Base-by-base conservation (phyloP, 1,140 invertebrate genomes). In the Pseudomyrmex dendroicus region DNA sequence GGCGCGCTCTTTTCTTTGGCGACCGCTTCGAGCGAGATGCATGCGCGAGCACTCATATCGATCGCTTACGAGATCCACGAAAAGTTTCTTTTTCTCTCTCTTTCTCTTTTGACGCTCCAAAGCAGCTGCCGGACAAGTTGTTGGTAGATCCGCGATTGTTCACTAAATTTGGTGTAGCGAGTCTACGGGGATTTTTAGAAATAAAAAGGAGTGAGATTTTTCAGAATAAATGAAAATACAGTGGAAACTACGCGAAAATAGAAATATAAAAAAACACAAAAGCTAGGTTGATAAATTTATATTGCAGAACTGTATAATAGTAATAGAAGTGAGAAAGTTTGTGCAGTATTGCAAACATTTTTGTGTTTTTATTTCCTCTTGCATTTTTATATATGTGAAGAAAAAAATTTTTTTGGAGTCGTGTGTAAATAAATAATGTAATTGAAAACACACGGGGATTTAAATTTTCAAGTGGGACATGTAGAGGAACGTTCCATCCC, bases 61-160 rank as follows among this genome's bases (percentile, higher is more conserved):
- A 87, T 73, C 57, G 46, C 8, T 1, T 35, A 25, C n/a, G 22
- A 86, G 62, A 76, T 68, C 46, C 59, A 35, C 20, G 54, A 59
- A 22, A 72, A 20, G 13, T 17, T 56, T 59, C 35, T 35, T 7
- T 35, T 1, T 35, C 35, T 35, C 5, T 35, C 35, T 35, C 5
- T 35, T 35, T 35, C 35, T 35, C 35, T 35, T 35, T 35, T 5
- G 0, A 5, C 35, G 0, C 35, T 35, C 0, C 35, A 35, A 35
- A 35, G 35, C 35, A 35, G 35, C 35, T 35, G 35, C 5, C 35
- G 5, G 35, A 35, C 35, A 35, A 35, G 35, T 35, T 35, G 5
- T 35, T 35, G 12, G 12, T 20, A n/a, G 9, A 46, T 70, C 15
- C n/a, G 48, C 46, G 8, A 76, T 54, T 22, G n/a, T 54, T 17